Evolutionary conservation across 2,797 vertebrate genomes (phyloP), one percentile per base, ranked within the genome.

Genomic region (Dendrocincla fuliginosa): DNA sequence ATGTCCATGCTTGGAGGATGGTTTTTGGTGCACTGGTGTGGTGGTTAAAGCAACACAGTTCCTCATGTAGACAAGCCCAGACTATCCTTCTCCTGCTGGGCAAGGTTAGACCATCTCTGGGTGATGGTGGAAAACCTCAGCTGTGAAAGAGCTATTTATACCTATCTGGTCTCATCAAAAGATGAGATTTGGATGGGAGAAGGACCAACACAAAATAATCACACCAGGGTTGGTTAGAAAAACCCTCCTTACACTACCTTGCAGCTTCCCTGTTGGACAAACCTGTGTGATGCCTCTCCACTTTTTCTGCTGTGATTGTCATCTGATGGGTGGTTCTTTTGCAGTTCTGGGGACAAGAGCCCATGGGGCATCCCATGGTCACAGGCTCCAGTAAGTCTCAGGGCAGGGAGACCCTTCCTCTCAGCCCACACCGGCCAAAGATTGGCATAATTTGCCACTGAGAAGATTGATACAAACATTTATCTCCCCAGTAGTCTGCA

Each of bases 161-260:
- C 3, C 14, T 55, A 47, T 32, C 28, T 69, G 42, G 13, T 24
- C 35, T 53, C 14, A 61, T 57, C 25, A 84, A 79, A 84, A 79
- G 15, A 52, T 50, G 35, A 41, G 32, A 9, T 52, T 61, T 42
- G 16, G n/a, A 65, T 33, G 17, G n/a, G 22, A 76, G 13, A n/a
- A 77, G 4, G 25, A 33, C 30, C 50, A 65, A 23, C 6, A 65
- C 9, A 27, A 53, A 92, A 37, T 20, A 79, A 50, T 16, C 0
- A 2, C 33, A 60, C 24, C 1, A 13, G 49, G 11, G 12, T 15
- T 49, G 37, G 2, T 53, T 27, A 60, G n/a, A 59, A 70, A 74
- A 59, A 32, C 2, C 2, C 25, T 75, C 52, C 57, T 15, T 39
- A 7, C 0, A 0, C 18, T 79, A 13, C 6, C 19, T 50, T 61